These are phyloP conservation scores for Lagopus leucura DNA, from an alignment of 2,113 vertebrate genomes.

Conservation along the genomic window DNA sequence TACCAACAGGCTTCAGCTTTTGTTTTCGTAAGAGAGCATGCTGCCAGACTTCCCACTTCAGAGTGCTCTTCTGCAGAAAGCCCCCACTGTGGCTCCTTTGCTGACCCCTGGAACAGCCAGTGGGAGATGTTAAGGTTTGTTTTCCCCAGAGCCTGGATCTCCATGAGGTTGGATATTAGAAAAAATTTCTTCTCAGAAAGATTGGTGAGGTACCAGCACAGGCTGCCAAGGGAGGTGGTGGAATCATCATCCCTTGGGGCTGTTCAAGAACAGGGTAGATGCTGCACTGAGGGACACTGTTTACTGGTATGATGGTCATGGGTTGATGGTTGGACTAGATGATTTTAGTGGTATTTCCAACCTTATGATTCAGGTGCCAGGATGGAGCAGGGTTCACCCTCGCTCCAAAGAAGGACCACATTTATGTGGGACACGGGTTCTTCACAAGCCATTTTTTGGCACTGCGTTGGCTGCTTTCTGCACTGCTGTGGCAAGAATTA, in stretches of 20 bases:
- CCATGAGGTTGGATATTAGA: neutral
- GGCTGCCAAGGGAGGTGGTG: too few relatives aligned
- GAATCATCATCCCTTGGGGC: too few relatives aligned
- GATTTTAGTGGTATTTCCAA: too few relatives aligned
- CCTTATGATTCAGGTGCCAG: neutral
- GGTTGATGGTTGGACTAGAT: too few relatives aligned
- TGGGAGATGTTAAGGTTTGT: accelerated
- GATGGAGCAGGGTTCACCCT: neutral
- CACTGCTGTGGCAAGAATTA: neutral
- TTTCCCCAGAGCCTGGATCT: neutral
- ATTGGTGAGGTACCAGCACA: too few relatives aligned
- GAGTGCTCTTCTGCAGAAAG: neutral
- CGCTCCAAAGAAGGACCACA: neutral
- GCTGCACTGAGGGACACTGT: too few relatives aligned
- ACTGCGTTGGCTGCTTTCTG: neutral
- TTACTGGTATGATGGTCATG: too few relatives aligned
- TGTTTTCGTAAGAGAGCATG: neutral
- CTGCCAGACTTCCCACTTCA: neutral
- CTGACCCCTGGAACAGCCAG: neutral
- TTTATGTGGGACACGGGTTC: neutral
- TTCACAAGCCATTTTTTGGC: neutral
- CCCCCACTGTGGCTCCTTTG: neutral
- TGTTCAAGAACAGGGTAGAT: too few relatives aligned
- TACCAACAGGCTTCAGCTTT: neutral
- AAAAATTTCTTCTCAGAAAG: too few relatives aligned